Evolutionary conservation across 2,888 invertebrate genomes (phyloP).

Genomic region (Norana najaformis): DNA sequence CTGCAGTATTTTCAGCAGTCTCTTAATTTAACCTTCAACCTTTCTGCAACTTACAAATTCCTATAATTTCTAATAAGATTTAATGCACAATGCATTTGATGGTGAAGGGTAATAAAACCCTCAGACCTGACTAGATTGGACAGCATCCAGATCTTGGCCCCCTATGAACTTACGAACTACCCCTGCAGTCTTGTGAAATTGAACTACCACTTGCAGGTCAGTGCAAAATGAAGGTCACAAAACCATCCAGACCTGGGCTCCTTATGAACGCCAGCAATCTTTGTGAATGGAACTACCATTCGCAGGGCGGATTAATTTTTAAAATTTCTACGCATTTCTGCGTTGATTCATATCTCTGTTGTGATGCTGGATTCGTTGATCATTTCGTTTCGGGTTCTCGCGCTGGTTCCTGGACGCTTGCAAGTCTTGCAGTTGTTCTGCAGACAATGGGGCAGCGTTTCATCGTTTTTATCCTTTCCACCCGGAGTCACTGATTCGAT

Average conservation of each 20-base stretch:
- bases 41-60: background rate
- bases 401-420: background rate
- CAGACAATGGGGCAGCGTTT: background rate
- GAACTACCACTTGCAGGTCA: background rate
- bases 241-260: background rate
- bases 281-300: background rate
- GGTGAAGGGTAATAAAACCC: background rate
- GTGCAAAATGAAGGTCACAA: too few relatives aligned
- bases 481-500: conserved; percentile 65
- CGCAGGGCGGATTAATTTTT: background rate
- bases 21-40: background rate
- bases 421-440: background rate
- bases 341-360: background rate
- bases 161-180: background rate
- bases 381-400: background rate
- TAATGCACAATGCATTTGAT: background rate
- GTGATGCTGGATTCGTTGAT: background rate
- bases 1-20: background rate
- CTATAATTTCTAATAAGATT: background rate
- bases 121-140: background rate
- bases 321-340: background rate
- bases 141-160: background rate
- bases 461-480: background rate
- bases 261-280: background rate
- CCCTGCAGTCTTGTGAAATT: background rate